Evolutionary conservation across 2,888 invertebrate genomes (phyloP).

Genomic region (Argyresthia albistria): DNA sequence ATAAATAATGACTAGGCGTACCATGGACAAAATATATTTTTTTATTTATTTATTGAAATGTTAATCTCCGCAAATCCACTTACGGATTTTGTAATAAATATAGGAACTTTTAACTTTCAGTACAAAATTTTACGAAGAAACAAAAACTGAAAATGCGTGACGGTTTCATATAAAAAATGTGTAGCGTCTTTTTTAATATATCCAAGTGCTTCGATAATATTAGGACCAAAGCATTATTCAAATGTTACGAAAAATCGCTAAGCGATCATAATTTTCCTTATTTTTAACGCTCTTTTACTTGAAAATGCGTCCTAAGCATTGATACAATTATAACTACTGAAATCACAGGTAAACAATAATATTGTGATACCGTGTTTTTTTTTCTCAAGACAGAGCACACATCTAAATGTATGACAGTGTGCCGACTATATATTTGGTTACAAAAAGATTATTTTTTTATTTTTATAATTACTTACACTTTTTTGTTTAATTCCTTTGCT

Average conservation of each 20-base stretch:
- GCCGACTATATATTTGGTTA: slow-evolving; percentile 12
- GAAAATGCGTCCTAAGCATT: slow-evolving; percentile 51
- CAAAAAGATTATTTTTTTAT: slow-evolving; percentile 25
- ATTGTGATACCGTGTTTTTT: background rate
- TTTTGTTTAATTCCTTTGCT: slow-evolving; percentile 35
- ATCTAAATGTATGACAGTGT: background rate
- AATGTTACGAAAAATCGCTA: slow-evolving; percentile 40
- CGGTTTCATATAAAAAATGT: slow-evolving; percentile 27
- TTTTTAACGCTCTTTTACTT: slow-evolving; percentile 27
- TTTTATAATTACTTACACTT: slow-evolving; percentile 30
- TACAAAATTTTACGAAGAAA: slow-evolving; percentile 50
- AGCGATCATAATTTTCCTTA: slow-evolving; percentile 36
- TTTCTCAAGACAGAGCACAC: background rate
- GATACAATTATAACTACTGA: slow-evolving; percentile 28
- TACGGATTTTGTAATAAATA: slow-evolving; percentile 46
- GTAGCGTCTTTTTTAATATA: slow-evolving; percentile 20
- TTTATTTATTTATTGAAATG: slow-evolving; percentile 17
- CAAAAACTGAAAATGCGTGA: slow-evolving; percentile 23
- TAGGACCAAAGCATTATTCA: slow-evolving; percentile 40
- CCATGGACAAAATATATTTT: slow-evolving; percentile 54
- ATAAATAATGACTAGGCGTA: slow-evolving; percentile 68
- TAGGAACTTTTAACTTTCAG: slow-evolving; percentile 63
- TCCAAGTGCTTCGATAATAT: slow-evolving; percentile 2
- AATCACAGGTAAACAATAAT: slow-evolving; percentile 13
- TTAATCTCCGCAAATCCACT: slow-evolving; percentile 27